Evolutionary conservation across 2,888 invertebrate genomes (phyloP).

Genomic region (Cyclophora punctaria): DNA sequence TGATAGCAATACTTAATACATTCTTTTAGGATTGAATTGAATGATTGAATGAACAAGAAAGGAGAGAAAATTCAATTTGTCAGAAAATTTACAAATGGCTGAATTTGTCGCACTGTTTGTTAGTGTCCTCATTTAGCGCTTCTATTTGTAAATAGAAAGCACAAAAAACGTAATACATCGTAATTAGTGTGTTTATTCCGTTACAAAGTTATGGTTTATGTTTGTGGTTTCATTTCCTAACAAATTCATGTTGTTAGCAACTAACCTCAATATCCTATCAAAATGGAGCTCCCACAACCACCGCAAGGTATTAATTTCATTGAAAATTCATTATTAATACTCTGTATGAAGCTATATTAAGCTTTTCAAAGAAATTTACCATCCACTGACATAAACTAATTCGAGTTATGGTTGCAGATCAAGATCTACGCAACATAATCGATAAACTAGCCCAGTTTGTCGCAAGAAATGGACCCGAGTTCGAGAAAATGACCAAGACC

Average conservation of each 20-base stretch:
- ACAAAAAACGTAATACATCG: constrained; percentile 1
- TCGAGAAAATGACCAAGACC: constrained; percentile 98
- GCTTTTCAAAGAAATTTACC: background rate
- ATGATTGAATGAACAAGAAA: too few relatives aligned
- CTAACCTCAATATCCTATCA: constrained; percentile 49
- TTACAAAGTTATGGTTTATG: constrained; percentile 1
- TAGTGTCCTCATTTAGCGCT: constrained; percentile 21
- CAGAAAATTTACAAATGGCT: constrained; percentile 34
- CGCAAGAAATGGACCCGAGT: constrained; percentile 99
- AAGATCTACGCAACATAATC: constrained; percentile 96
- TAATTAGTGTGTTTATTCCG: constrained; percentile 6
- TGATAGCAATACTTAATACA: too few relatives aligned
- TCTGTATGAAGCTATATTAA: background rate
- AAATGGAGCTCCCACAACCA: constrained; percentile 74
- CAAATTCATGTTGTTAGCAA: constrained; percentile 5
- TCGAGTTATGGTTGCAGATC: constrained; percentile 76
- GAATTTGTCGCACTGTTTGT: constrained; percentile 11
- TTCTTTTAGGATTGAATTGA: too few relatives aligned
- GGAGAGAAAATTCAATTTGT: too few relatives aligned
- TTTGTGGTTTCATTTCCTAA: background rate
- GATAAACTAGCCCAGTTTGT: constrained; percentile 99
- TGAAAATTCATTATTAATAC: background rate
- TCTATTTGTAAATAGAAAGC: constrained; percentile 6
- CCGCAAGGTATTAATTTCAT: constrained; percentile 71
- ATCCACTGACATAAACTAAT: background rate